Evolutionary conservation across 2,797 vertebrate species (phyloP).

Genomic region (Atherinosoma microstoma): DNA sequence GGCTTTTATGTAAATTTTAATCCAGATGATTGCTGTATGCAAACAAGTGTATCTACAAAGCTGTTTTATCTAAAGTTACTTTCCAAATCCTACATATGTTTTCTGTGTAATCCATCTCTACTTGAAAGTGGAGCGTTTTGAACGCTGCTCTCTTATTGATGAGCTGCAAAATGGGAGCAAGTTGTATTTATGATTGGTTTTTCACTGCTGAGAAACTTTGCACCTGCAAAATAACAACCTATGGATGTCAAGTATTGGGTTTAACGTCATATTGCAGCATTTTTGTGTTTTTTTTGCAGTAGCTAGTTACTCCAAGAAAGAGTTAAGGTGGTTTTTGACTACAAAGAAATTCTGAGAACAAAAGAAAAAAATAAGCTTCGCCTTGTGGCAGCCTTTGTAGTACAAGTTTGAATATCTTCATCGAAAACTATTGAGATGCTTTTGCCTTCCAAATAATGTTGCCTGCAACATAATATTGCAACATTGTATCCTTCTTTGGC

Average conservation of each 20-base stretch:
- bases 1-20: too few relatives aligned
- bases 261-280: constrained; percentile 10
- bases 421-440: background rate
- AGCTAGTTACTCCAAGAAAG: background rate
- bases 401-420: background rate
- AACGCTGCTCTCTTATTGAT: constrained; percentile 12
- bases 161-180: constrained; percentile 26
- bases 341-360: background rate
- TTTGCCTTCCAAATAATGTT: background rate
- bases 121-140: constrained; percentile 13
- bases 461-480: background rate
- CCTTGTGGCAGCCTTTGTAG: background rate
- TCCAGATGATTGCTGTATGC: background rate
- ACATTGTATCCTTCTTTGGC: constrained; percentile 1
- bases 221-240: constrained; percentile 25
- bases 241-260: background rate
- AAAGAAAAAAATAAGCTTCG: background rate
- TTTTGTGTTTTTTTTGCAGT: background rate
- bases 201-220: constrained; percentile 19
- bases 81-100: background rate
- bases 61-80: background rate
- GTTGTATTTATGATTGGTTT: constrained; percentile 14
- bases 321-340: background rate
- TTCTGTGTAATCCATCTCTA: background rate
- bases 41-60: background rate